phyloP scores from a whole-genome alignment of 2,113 vertebrate species.

The Eubucco bourcierii region DNA sequence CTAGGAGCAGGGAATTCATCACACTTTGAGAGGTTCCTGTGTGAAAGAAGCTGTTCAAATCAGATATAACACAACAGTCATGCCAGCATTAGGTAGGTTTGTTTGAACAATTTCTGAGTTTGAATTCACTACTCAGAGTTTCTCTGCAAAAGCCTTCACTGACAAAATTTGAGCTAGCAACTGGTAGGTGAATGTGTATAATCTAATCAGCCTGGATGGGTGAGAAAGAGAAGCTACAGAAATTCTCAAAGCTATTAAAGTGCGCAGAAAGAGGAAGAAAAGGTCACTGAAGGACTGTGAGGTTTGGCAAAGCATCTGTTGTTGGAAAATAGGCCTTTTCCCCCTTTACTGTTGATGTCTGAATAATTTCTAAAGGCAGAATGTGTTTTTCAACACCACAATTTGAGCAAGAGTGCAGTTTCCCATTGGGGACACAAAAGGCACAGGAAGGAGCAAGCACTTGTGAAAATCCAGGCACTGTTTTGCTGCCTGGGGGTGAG shows the following conservation, averaged over 20 bases:
- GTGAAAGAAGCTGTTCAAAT: neutral
- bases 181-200: neutral
- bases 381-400: neutral
- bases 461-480: neutral
- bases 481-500: neutral
- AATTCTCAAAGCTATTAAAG: slow-evolving; percentile 49
- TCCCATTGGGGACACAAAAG: neutral
- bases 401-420: neutral
- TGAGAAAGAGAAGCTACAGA: slow-evolving; percentile 52
- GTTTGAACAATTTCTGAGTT: neutral
- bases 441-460: neutral
- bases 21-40: neutral
- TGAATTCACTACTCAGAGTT: neutral
- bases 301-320: slow-evolving; percentile 61
- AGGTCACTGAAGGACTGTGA: slow-evolving; percentile 55
- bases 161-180: neutral
- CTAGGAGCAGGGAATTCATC: neutral
- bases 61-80: neutral
- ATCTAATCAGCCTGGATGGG: neutral
- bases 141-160: neutral
- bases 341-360: neutral
- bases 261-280: slow-evolving; percentile 26
- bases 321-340: slow-evolving; percentile 16
- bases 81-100: neutral
- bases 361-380: neutral